These are phyloP conservation scores for Chalcosyrphus nemorum DNA, from an alignment of 2,888 invertebrate species.

Conservation along the genomic window DNA sequence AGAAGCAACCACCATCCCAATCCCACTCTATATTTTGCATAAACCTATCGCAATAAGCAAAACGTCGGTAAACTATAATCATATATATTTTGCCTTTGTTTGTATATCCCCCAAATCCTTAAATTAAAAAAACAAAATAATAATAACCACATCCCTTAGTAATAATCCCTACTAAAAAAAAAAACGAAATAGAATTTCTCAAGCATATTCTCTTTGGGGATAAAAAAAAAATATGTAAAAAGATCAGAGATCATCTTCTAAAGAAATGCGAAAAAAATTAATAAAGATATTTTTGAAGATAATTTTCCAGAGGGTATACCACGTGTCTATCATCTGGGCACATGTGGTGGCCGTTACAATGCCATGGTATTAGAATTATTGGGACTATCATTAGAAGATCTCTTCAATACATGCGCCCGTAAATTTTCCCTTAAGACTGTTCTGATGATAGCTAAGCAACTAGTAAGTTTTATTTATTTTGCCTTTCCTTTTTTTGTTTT, in stretches of 20 bases:
- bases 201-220: conserved; percentile 80
- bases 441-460: conserved; percentile 98
- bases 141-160: conserved; percentile 26
- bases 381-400: conserved; percentile 99
- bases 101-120: conserved; percentile 17
- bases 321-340: conserved; percentile 99
- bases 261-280: conserved; percentile 51
- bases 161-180: conserved; percentile 39
- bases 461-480: conserved; percentile 86
- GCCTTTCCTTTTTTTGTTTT: conserved; percentile 45
- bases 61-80: background rate
- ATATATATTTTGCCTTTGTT: background rate
- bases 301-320: conserved; percentile 94
- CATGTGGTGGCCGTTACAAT: conserved; percentile 99
- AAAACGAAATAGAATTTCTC: conserved; percentile 80
- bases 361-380: conserved; percentile 99
- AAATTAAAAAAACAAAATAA: background rate
- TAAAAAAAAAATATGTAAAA: conserved; percentile 70
- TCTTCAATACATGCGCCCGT: conserved; percentile 99
- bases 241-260: conserved; percentile 29
- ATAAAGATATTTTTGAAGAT: conserved; percentile 75
- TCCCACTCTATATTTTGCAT: background rate
- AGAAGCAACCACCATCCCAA: background rate
- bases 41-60: background rate
- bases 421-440: conserved; percentile 99